phyloP scores from a whole-genome alignment of 2,113 vertebrate species.

The Penelope pileata region DNA sequence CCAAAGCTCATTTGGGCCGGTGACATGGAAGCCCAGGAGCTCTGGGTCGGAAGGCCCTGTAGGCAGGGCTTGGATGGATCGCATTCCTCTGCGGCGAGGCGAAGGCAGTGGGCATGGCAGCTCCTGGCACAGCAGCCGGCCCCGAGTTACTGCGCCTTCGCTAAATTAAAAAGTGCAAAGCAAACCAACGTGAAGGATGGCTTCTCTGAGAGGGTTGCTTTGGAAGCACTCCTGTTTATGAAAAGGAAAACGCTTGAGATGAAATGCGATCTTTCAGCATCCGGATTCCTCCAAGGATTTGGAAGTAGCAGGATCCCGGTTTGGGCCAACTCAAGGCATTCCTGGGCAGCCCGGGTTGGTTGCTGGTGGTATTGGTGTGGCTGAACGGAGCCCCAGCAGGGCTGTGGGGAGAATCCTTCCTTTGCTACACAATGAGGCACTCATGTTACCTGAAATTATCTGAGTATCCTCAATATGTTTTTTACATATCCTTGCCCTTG shows the following conservation, averaged over 20 bases:
- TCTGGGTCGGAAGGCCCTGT: constrained; percentile 2
- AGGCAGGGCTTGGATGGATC: neutral
- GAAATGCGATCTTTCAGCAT: constrained; percentile 58
- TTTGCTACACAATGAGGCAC: neutral
- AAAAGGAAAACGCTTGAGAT: constrained; percentile 48
- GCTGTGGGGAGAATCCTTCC: neutral
- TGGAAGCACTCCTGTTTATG: constrained; percentile 56
- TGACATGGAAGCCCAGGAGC: constrained; percentile 29
- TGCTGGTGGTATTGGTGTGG: neutral
- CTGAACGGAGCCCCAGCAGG: neutral
- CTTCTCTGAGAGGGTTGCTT: constrained; percentile 47
- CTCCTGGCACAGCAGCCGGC: neutral
- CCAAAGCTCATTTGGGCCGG: constrained; percentile 47
- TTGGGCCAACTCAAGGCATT: constrained; percentile 17
- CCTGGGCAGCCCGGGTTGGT: constrained; percentile 13
- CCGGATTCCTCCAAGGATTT: constrained; percentile 57
- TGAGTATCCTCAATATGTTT: neutral
- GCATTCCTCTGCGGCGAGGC: neutral
- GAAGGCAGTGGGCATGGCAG: neutral
- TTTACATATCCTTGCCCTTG: neutral
- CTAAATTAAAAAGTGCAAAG: constrained; percentile 47
- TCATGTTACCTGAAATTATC: constrained; percentile 8
- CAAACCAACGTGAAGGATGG: constrained; percentile 38
- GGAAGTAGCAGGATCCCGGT: neutral
- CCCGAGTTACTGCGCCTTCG: constrained; percentile 16